Evolutionary conservation across 1,140 invertebrate species (phyloP).

Genomic region (Trachymyrmex cornetzi): DNA sequence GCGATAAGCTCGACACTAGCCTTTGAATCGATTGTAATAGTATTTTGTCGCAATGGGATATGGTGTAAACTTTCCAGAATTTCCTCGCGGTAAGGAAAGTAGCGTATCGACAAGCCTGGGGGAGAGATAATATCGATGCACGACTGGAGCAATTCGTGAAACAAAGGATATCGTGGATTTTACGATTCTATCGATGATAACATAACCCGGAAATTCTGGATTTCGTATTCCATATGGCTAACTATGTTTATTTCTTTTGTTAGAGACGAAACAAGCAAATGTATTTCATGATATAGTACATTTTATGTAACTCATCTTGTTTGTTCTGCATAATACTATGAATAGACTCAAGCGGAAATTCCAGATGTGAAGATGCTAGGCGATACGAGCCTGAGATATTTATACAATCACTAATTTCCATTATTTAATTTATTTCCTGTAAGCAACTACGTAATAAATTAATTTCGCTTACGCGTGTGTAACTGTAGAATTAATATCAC

Average conservation of each 20-base stretch:
- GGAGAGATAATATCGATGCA: conserved; percentile 43
- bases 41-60: conserved; percentile 16
- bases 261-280: conserved; percentile 24
- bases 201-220: not conserved
- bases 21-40: conserved; percentile 16
- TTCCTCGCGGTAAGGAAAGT: not conserved
- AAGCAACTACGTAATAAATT: not conserved
- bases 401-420: conserved; percentile 24
- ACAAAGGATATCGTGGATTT: conserved; percentile 23
- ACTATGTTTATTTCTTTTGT: not conserved
- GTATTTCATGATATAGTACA: not conserved
- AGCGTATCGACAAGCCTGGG: not conserved
- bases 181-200: conserved; percentile 38
- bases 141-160: conserved; percentile 16
- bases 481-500: not conserved
- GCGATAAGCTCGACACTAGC: conserved; percentile 19
- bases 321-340: not conserved
- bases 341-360: not conserved
- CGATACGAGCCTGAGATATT: not conserved
- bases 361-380: not conserved
- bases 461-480: not conserved
- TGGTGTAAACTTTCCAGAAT: not conserved
- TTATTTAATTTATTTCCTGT: not conserved
- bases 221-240: not conserved
- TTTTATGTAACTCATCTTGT: conserved; percentile 21